These are phyloP conservation scores for Nephrotoma flavescens DNA, from an alignment of 2,888 invertebrate genomes.

Conservation along the genomic window DNA sequence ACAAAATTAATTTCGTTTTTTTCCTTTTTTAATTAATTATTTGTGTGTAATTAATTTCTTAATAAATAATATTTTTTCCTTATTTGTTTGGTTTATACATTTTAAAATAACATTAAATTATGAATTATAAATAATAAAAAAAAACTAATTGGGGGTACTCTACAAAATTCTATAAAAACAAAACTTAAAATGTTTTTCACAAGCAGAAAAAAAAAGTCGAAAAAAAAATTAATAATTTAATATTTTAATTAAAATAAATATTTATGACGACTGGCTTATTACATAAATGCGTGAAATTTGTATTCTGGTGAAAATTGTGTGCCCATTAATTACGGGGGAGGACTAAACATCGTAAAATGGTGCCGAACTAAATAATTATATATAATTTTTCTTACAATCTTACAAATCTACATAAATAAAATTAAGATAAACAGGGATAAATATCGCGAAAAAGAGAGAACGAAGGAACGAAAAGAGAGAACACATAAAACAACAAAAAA, in stretches of 20 bases:
- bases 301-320: not conserved
- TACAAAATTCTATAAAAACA: not conserved
- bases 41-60: not conserved
- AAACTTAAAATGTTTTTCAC: not conserved
- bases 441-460: not conserved
- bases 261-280: not conserved
- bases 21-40: not conserved
- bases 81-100: not conserved
- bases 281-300: not conserved
- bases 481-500: not conserved
- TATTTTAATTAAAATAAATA: not conserved
- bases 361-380: not conserved
- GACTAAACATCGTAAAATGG: not conserved
- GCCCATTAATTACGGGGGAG: not conserved
- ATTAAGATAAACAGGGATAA: not conserved
- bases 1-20: not conserved
- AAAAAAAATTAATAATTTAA: not conserved
- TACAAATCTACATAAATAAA: not conserved
- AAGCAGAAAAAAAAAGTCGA: not conserved
- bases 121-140: not conserved
- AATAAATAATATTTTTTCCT: not conserved
- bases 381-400: not conserved
- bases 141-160: not conserved
- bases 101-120: not conserved
- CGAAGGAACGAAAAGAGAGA: not conserved